Evolutionary conservation across 2,113 vertebrate genomes (phyloP).

Genomic region (Gobiocypris rarus): DNA sequence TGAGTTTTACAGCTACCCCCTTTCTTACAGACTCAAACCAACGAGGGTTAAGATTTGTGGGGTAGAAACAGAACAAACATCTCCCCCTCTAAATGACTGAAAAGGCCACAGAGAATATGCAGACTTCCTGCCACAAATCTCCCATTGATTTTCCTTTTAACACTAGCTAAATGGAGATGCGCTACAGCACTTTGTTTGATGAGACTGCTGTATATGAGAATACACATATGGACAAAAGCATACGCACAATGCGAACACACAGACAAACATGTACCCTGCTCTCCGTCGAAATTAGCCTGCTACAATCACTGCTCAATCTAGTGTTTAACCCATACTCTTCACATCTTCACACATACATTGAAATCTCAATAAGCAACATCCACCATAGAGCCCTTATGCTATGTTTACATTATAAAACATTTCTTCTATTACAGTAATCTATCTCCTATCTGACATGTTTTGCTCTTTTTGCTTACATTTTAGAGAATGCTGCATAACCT

Average conservation of each 20-base stretch:
- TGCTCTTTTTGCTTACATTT: background rate
- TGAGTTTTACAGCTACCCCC: slow-evolving; percentile 13
- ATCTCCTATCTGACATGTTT: background rate
- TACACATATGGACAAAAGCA: background rate
- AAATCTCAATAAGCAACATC: slow-evolving; percentile 47
- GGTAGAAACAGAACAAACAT: slow-evolving; percentile 29
- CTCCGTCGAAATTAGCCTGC: background rate
- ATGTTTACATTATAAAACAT: background rate
- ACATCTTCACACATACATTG: slow-evolving; percentile 54
- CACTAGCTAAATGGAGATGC: slow-evolving; percentile 52
- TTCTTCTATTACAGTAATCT: background rate
- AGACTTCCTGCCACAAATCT: slow-evolving; percentile 66
- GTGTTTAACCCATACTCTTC: slow-evolving; percentile 2
- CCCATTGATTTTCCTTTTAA: slow-evolving; percentile 72
- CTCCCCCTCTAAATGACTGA: slow-evolving; percentile 47
- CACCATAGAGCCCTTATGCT: background rate
- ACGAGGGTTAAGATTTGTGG: slow-evolving; percentile 47
- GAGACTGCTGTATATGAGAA: slow-evolving; percentile 18
- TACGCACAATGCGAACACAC: background rate
- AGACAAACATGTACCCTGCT: background rate
- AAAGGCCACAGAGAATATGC: slow-evolving; percentile 23
- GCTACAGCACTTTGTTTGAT: slow-evolving; percentile 54
- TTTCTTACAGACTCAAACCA: slow-evolving; percentile 11
- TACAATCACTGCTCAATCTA: background rate
- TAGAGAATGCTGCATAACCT: no score